Base-by-base conservation (phyloP, 2,888 invertebrate genomes). In the Psococerastis gibbosa region DNA sequence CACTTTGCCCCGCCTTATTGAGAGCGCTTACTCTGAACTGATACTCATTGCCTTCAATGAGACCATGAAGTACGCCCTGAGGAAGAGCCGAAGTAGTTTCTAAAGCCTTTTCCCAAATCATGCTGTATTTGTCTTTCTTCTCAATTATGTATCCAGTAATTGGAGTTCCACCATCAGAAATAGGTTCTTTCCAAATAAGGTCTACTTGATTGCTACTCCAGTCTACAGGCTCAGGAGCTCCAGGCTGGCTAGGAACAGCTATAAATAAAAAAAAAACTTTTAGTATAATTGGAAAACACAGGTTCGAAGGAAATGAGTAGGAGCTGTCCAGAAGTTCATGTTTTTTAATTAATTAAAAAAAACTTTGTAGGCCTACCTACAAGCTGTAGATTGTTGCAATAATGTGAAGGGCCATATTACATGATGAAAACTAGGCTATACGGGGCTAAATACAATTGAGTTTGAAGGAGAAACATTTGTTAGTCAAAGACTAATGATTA, bases 1-100 rank as follows among this genome's bases (percentile, higher is more conserved):
- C 85, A 54, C 94, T 87, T 57, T 78, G 78, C 1, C 98, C 98
- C 8, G 88, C 92, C 60, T 88, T 87, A 65, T 98, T 98, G 44
- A 94, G 69, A 6, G 97, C 97, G 51, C 89, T 75, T 22, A 97
- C 80, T 22, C 95, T 77, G 78, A 95, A 97, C 62, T 94, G 92
- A 61, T 92, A 94, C 58, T 94, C 92, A 59, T 89, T 88, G 52
- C 94, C 94, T 68, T 94, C 94, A 55, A 84, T 82, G 41, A 97
- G 64, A 33, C 88, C 88, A 57, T 81, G 81, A n/a, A 92, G 78
- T 44, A 79, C 78, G 42, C 81, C 92, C 46, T 71, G 65, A 1
- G 82, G 77, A 4, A 68, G 69, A 1, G 83, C 72, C 18, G 74
- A 71, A 46, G 79, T 78, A 0, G 81, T 83, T 62, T 91, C 88